A percentile compares a stretch with the other conserved stretches of the same genome.
Evolutionary conservation across 2,797 vertebrate genomes (phyloP).

Genomic region (Gouania willdenowi): DNA sequence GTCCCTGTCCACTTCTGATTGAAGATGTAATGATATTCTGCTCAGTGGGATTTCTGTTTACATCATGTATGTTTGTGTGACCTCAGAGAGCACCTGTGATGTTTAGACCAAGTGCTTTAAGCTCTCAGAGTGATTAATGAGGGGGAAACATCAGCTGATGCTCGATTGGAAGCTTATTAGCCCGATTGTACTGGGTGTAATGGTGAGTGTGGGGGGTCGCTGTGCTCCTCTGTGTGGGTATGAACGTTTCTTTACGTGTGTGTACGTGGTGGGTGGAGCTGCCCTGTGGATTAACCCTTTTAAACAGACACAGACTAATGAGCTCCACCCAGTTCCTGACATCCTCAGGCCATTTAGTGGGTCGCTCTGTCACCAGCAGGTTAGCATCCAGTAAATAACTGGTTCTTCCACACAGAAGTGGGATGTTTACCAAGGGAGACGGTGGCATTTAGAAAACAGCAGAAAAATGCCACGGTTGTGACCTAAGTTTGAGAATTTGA

Average conservation of each 20-base stretch:
- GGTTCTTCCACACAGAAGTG: slow-evolving; percentile 31
- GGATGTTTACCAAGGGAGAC: slow-evolving; percentile 35
- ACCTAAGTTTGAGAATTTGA: too few species aligned
- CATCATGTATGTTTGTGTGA: too few species aligned
- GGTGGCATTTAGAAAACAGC: neutral
- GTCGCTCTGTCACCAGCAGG: slow-evolving; percentile 19
- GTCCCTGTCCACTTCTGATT: too few species aligned
- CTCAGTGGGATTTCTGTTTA: too few species aligned
- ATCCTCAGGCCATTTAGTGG: slow-evolving; percentile 16
- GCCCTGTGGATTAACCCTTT: slow-evolving; percentile 32
- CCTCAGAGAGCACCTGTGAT: too few species aligned
- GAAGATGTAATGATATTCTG: too few species aligned
- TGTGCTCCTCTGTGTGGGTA: neutral
- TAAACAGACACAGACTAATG: slow-evolving; percentile 28
- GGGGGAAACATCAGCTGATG: slow-evolving; percentile 21
- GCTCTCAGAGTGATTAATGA: slow-evolving; percentile 18
- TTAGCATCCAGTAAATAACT: slow-evolving; percentile 26
- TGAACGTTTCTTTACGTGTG: neutral
- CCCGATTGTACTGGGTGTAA: neutral
- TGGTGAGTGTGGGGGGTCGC: too few species aligned
- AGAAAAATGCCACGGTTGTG: neutral
- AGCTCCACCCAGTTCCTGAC: neutral
- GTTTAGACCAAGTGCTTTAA: too few species aligned
- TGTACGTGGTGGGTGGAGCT: slow-evolving; percentile 28
- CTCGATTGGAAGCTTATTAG: slow-evolving; percentile 17